Evolutionary conservation across 2,888 invertebrate species (phyloP), one percentile per base, ranked within the genome.

Genomic region (Drosophila mulleri): DNA sequence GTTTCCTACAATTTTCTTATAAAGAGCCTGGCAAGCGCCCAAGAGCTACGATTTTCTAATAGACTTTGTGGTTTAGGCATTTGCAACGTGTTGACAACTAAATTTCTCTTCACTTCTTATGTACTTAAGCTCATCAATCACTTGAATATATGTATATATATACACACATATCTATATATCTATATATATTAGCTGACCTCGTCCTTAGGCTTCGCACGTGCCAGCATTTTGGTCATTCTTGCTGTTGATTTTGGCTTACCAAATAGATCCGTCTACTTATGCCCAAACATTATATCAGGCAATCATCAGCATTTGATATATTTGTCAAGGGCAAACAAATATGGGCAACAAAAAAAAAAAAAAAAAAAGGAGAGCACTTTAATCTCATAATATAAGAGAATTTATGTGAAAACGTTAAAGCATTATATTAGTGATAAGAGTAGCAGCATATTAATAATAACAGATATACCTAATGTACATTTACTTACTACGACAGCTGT

Each of bases 1-100:
- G 11, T 16, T 29, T 26, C 23, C 7, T 14, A 18, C 26, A 26
- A 39, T 39, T 59, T 29, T 26, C 20, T 16, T 47, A 59, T 48
- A 14, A 29, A 48, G 39, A 16, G n/a, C 39, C 45, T 20, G 23
- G 16, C 20, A 3, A 41, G n/a, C 29, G 50, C 20, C 37, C 44
- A 23, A n/a, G 57, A 44, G n/a, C 59, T 72, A 71, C 57, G 59
- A 45, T 47, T 62, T 67, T 76, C 48, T 65, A 78, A 74, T 74
- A 58, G 60, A 78, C 66, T 61, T 52, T 16, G 35, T 41, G 18
- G 26, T 16, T 5, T 11, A 16, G 23, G 18, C 74, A 56, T 57
- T 74, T 41, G 58, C 52, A 60, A 67, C 79, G 66, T 75, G 52
- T 86, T 83, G 87, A 86, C 83, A 82, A 78, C 82, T 86, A 70